Percentiles rank a stretch among this genome's conserved stretches.
Conservation (phyloP, 2,797 vertebrate species). For the Gymnopithys bicolor region DNA sequence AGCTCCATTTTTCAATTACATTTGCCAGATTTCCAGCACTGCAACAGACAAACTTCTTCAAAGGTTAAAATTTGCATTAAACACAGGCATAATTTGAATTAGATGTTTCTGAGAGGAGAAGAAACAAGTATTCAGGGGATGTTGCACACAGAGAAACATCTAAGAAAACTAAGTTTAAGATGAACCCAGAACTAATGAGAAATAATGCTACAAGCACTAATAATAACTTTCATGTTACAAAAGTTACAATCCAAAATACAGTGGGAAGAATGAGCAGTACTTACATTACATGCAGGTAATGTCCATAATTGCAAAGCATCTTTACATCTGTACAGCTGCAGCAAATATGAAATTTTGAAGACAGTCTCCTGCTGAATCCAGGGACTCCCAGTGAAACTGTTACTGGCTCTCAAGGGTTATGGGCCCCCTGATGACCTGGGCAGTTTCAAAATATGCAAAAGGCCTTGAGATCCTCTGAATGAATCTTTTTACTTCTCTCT, state of each 20-base stretch:
- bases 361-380: background rate
- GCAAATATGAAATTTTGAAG: background rate
- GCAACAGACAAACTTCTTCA: background rate
- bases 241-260: background rate
- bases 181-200: background rate
- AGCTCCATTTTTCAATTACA: background rate
- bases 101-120: background rate
- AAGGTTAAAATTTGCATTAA: background rate
- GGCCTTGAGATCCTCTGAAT: background rate
- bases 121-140: background rate
- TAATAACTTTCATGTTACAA: background rate
- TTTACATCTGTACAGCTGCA: background rate
- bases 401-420: background rate
- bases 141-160: background rate
- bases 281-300: background rate
- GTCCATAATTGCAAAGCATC: background rate
- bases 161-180: background rate
- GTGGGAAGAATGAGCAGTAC: background rate
- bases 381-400: background rate
- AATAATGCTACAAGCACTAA: background rate
- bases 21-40: slow-evolving; percentile 13
- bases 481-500: background rate
- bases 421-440: background rate
- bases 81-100: background rate
- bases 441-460: background rate